A percentile compares a stretch with the other conserved stretches of the same genome.
Conservation (phyloP, 2,113 vertebrate genomes). For the Sphaerodactylus townsendi region DNA sequence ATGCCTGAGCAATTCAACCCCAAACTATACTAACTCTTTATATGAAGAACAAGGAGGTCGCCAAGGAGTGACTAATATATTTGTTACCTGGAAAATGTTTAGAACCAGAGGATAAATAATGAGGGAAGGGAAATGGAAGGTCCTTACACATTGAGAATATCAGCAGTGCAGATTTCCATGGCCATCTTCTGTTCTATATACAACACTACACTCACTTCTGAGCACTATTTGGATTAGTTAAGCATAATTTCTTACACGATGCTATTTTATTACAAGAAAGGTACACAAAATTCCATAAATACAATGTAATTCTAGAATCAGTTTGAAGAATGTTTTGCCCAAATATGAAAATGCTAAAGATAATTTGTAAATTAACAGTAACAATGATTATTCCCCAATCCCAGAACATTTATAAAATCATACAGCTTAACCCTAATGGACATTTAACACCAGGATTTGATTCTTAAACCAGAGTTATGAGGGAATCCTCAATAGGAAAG, state of each 20-base stretch:
- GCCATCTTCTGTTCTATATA: conserved; percentile 40
- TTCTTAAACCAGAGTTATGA: neutral
- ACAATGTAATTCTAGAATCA: neutral
- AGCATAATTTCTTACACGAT: conserved; percentile 14
- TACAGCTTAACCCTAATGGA: neutral
- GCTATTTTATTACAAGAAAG: neutral
- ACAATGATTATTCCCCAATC: neutral
- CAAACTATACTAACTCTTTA: conserved; percentile 52
- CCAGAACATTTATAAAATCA: neutral
- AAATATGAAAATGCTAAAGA: neutral
- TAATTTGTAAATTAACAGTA: neutral
- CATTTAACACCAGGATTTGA: neutral
- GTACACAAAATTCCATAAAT: neutral
- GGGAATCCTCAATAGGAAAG: neutral
- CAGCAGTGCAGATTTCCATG: conserved; percentile 49
- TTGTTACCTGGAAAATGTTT: conserved; percentile 40
- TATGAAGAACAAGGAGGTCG: conserved; percentile 57
- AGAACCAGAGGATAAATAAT: neutral
- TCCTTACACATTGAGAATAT: conserved; percentile 44
- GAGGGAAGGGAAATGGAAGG: neutral
- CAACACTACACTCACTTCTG: conserved; percentile 13
- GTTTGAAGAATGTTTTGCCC: neutral
- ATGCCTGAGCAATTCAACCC: conserved; percentile 57
- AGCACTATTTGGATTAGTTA: conserved; percentile 32
- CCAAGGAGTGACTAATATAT: conserved; percentile 49